phyloP scores from a whole-genome alignment of 2,888 invertebrate species.

The Euclidia mi region DNA sequence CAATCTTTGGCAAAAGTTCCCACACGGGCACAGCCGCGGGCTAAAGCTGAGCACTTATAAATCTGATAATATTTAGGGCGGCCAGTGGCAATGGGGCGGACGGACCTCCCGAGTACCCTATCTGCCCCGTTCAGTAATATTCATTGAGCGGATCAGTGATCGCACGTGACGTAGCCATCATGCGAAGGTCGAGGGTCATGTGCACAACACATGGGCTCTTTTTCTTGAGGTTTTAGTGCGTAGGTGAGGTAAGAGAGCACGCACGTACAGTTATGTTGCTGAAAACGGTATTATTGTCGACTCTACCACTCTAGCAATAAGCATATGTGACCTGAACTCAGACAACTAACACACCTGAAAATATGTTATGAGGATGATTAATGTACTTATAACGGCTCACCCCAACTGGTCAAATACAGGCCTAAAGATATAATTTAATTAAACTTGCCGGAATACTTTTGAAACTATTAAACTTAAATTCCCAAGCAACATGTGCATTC shows the following conservation, averaged over 20 bases:
- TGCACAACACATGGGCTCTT: not conserved
- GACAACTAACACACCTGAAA: too few species aligned
- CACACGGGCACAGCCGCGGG: not conserved
- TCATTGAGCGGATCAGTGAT: constrained; percentile 22
- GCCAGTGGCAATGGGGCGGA: constrained; percentile 14
- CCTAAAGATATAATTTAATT: too few species aligned
- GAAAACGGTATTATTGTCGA: too few species aligned
- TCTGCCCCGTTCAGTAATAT: constrained; percentile 16
- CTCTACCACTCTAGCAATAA: too few species aligned
- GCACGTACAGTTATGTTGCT: not conserved
- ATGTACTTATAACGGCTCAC: too few species aligned
- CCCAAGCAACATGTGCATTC: not conserved
- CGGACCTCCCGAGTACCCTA: constrained; percentile 6
- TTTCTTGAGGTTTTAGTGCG: not conserved
- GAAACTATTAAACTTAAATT: too few species aligned
- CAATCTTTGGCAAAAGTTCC: too few species aligned
- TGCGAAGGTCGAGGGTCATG: constrained; percentile 5
- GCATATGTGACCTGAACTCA: too few species aligned
- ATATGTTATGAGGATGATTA: too few species aligned
- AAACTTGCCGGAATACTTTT: too few species aligned
- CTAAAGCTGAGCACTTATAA: constrained; percentile 6
- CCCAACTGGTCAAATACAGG: too few species aligned
- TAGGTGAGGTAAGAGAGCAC: not conserved
- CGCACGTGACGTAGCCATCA: constrained; percentile 19
- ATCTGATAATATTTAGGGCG: constrained; percentile 20